Evolutionary conservation across 1,140 invertebrate genomes (phyloP).

Genomic region (Holotrichia oblita): DNA sequence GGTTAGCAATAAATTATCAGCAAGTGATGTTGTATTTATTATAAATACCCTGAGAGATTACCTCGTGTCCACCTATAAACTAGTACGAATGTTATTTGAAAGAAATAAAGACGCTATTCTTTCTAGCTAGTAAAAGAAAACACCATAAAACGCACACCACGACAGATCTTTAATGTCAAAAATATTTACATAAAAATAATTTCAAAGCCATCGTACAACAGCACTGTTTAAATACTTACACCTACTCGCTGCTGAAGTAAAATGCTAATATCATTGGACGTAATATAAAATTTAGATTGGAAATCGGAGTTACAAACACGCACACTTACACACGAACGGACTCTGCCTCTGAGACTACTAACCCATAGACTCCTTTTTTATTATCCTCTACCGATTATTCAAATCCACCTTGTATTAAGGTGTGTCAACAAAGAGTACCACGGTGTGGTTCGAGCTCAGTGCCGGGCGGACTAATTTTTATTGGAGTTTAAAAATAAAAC

Average conservation of each 20-base stretch:
- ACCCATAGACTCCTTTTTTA: slow-evolving; percentile 4
- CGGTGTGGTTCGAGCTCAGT: neutral
- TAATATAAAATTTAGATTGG: slow-evolving; percentile 28
- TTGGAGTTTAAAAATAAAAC: slow-evolving; percentile 34
- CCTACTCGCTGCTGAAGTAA: slow-evolving; percentile 19
- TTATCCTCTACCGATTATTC: slow-evolving; percentile 20
- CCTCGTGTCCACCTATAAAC: neutral
- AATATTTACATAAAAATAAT: slow-evolving; percentile 31
- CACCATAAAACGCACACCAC: slow-evolving; percentile 5
- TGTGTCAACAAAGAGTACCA: slow-evolving; percentile 26
- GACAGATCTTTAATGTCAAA: neutral
- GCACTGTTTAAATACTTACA: neutral
- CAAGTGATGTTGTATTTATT: neutral
- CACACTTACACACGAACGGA: neutral
- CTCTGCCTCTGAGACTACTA: neutral
- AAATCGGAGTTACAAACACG: slow-evolving; percentile 18
- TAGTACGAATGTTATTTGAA: neutral
- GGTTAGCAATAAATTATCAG: neutral
- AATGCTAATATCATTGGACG: slow-evolving; percentile 11
- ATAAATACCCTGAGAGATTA: neutral
- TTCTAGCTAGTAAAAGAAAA: slow-evolving; percentile 9
- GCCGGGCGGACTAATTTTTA: slow-evolving; percentile 23
- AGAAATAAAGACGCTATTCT: neutral
- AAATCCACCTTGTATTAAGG: slow-evolving; percentile 26
- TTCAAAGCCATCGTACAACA: neutral